Base-by-base conservation (phyloP, 64 coral and sea anemone genomes). In the Platygyra sinensis region DNA sequence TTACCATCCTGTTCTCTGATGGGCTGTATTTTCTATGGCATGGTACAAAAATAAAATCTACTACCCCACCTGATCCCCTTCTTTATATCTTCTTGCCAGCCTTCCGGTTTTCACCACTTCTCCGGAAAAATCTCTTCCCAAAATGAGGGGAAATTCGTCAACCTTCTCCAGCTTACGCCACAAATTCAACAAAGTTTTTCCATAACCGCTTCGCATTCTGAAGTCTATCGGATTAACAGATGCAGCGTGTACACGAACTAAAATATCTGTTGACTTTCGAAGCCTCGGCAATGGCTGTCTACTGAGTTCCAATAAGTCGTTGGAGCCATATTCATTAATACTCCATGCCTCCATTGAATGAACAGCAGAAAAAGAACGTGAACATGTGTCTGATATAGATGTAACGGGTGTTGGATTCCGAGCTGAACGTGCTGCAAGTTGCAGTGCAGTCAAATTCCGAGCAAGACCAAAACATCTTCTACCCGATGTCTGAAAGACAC, bases 111-210 rank as follows among this genome's bases (percentile, higher is more conserved):
- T 95, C 30, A 98, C 90, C 11, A 98, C 96, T 74, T 90, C 93
- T 32, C 96, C 96, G 49, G 96, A 98, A 74, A 98, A 98, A 89
- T 98, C 93, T 93, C 96, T 88, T 27, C 96, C 96, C 32, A 95
- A 80, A 83, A 93, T 89, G 10, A 98, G 67, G 31, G 96, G 93
- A 80, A 95, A 95, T 50, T 98, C 96, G 5, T 93, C 42, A 12
- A 71, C 74, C n/a, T 93, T 93, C 29, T 93, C 90, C 6, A 71
- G 10, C 24, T 93, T 95, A 24, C 96, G 77, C 87, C 74, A 87
- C 22, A 90, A 8, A 80, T 93, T 91, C 17, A 98, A 83, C 20
- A 95, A 22, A 52, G 73, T 90, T 28, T 91, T 79, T 17, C 96
- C 93, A 79, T 95, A 95, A 74, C 96, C 96, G 19, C 87, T 89